Evolutionary conservation across 2,888 invertebrate genomes (phyloP).

Genomic region (Megamerina dolium): DNA sequence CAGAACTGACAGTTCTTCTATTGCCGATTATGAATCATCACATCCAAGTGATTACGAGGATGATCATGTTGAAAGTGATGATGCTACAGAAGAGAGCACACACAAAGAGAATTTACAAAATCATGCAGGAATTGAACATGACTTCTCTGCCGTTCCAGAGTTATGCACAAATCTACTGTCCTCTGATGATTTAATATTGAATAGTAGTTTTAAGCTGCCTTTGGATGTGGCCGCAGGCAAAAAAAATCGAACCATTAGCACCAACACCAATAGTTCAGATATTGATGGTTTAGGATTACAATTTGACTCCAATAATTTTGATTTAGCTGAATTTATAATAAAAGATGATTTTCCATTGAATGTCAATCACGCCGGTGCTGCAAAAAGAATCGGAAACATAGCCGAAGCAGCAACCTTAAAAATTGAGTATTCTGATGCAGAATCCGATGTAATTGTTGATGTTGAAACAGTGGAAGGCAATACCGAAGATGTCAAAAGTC

Average conservation of each 20-base stretch:
- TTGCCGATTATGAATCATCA: conserved; percentile 48
- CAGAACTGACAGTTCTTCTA: conserved; percentile 45
- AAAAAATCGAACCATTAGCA: conserved; percentile 35
- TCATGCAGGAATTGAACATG: background rate
- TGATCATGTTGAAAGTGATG: conserved; percentile 24
- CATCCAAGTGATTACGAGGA: conserved; percentile 47
- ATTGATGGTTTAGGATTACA: conserved; percentile 36
- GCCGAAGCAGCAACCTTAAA: no score
- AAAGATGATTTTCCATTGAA: conserved; percentile 41
- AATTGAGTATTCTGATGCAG: conserved; percentile 35
- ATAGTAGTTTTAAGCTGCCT: conserved; percentile 10
- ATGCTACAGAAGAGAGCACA: background rate
- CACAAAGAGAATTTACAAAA: background rate
- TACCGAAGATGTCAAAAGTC: conserved; percentile 18
- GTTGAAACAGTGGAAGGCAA: conserved; percentile 46
- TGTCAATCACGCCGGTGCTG: background rate
- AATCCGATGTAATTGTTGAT: conserved; percentile 47
- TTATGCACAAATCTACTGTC: conserved; percentile 11
- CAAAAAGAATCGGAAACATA: no score
- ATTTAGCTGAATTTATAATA: conserved; percentile 47
- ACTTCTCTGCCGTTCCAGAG: background rate
- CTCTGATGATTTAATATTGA: conserved; percentile 12
- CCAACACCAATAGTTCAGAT: conserved; percentile 35
- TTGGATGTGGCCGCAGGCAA: conserved; percentile 12
- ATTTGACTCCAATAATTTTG: conserved; percentile 42